phyloP scores from a whole-genome alignment of 2,888 invertebrate species.

The Falcaria lacertinaria region DNA sequence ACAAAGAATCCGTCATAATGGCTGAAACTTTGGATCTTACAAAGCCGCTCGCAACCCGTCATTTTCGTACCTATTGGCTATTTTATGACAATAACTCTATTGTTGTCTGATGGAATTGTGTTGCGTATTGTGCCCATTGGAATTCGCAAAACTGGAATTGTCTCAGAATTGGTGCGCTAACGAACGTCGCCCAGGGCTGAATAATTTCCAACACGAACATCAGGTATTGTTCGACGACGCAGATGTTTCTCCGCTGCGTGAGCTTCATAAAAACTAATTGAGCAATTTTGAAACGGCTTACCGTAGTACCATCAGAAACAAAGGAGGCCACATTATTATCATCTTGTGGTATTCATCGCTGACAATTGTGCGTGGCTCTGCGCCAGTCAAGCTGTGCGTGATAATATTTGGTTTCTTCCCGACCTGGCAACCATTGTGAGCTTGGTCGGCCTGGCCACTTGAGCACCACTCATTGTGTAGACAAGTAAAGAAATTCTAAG shows the following conservation, averaged over 20 bases:
- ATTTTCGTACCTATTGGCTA: constrained; percentile 78
- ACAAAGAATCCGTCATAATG: constrained; percentile 71
- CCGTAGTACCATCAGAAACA: constrained; percentile 26
- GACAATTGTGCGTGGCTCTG: constrained; percentile 42
- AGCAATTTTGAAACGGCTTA: constrained; percentile 19
- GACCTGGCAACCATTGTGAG: constrained; percentile 54
- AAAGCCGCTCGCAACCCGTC: constrained; percentile 72
- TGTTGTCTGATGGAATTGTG: constrained; percentile 58
- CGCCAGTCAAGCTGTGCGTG: constrained; percentile 62
- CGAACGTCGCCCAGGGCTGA: constrained; percentile 51
- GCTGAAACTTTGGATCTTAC: constrained; percentile 60
- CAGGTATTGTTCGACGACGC: constrained; percentile 10
- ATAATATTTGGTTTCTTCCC: constrained; percentile 71
- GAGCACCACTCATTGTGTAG: constrained; percentile 56
- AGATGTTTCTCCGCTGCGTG: constrained; percentile 28
- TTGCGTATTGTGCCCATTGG: constrained; percentile 55
- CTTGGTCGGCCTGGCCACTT: constrained; percentile 59
- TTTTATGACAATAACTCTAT: constrained; percentile 74
- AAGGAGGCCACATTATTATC: constrained; percentile 23
- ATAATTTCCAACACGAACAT: constrained; percentile 20
- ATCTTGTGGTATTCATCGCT: constrained; percentile 13
- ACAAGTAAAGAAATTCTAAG: constrained; percentile 62
- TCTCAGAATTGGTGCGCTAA: constrained; percentile 60
- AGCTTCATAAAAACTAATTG: constrained; percentile 18
- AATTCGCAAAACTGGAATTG: constrained; percentile 76